phyloP scores from a whole-genome alignment of 2,113 vertebrate species.

The Heterochromis multidens region DNA sequence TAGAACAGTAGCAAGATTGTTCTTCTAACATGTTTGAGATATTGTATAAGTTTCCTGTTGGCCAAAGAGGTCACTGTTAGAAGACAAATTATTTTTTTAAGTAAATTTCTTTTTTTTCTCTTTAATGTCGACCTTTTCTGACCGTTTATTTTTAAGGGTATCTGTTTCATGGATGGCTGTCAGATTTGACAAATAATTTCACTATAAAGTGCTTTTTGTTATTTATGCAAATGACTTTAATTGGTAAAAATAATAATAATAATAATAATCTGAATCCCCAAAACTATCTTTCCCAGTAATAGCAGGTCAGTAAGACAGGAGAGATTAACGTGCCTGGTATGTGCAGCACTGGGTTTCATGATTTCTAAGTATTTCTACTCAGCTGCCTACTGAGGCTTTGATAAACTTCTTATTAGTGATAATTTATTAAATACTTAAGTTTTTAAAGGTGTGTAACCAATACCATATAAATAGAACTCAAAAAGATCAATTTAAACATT shows the following conservation, averaged over 20 bases:
- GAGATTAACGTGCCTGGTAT: too few species aligned
- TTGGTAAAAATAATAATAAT: accelerated
- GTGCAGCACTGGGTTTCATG: too few species aligned
- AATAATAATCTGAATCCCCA: not conserved
- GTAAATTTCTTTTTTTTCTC: not conserved
- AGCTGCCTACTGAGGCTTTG: not conserved
- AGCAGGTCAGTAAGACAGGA: too few species aligned
- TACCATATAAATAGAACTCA: not conserved
- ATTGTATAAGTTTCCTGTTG: not conserved
- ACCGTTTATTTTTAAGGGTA: too few species aligned
- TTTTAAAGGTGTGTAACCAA: not conserved
- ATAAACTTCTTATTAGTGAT: not conserved
- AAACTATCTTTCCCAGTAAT: too few species aligned
- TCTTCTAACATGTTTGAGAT: not conserved
- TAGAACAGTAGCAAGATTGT: not conserved
- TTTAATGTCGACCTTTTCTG: not conserved
- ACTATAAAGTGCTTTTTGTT: not conserved
- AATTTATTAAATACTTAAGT: not conserved
- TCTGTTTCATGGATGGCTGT: not conserved
- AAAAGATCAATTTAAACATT: not conserved
- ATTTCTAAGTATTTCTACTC: too few species aligned
- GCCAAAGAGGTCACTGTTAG: not conserved
- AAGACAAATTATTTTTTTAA: not conserved
- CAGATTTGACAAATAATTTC: not conserved
- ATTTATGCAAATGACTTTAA: too few species aligned